These are phyloP conservation scores for Decapterus maruadsi DNA, from an alignment of 2,797 vertebrate genomes.

Conservation along the genomic window DNA sequence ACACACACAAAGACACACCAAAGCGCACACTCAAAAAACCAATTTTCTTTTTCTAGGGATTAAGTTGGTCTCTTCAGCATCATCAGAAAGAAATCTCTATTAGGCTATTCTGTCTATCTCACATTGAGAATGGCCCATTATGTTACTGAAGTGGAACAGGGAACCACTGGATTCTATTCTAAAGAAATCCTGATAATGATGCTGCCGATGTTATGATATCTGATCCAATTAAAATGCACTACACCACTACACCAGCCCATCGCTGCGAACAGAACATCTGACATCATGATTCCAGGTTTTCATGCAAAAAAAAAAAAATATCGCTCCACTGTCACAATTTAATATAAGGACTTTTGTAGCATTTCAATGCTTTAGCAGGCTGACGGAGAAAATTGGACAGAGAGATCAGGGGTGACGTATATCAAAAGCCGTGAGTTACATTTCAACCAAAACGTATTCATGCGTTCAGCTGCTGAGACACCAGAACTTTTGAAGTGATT, in stretches of 20 bases:
- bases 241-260: conserved; percentile 28
- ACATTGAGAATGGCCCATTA: conserved; percentile 56
- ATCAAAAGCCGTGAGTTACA: conserved; percentile 37
- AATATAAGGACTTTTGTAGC: conserved; percentile 29
- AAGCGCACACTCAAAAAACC: conserved; percentile 33
- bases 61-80: conserved; percentile 67
- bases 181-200: conserved; percentile 64
- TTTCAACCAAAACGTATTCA: conserved; percentile 44
- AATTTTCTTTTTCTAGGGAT: conserved; percentile 64
- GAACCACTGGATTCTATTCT: conserved; percentile 46
- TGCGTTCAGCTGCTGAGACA: conserved; percentile 39
- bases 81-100: conserved; percentile 74
- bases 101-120: conserved; percentile 56
- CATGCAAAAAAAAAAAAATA: conserved; percentile 14
- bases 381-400: conserved; percentile 46
- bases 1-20: conserved; percentile 20
- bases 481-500: conserved; percentile 24
- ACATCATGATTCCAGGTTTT: conserved; percentile 52
- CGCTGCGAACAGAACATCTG: conserved; percentile 28
- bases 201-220: conserved; percentile 55
- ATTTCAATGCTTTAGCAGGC: conserved; percentile 37
- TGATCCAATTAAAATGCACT: conserved; percentile 70
- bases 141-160: conserved; percentile 71
- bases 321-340: conserved; percentile 35
- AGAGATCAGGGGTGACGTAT: conserved; percentile 51